phyloP scores from a whole-genome alignment of 1,140 invertebrate species.

The Teleogryllus occipitalis region DNA sequence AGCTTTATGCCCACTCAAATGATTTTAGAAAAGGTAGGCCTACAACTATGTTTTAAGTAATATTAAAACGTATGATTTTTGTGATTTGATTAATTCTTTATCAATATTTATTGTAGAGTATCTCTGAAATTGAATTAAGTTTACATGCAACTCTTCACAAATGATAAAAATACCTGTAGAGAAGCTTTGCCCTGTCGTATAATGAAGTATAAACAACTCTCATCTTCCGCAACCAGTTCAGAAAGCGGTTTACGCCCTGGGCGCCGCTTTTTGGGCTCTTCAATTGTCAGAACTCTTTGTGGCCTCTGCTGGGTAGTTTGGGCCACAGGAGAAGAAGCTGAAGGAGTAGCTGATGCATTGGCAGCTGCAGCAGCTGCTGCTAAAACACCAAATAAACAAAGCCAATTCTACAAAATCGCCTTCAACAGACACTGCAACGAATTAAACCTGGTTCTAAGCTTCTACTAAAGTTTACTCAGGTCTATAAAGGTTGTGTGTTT shows the following conservation, averaged over 20 bases:
- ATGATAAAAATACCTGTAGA: constrained; percentile 51
- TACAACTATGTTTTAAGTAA: too few relatives aligned
- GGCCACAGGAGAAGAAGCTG: not conserved
- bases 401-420: constrained; percentile 27
- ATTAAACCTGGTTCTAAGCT: too few relatives aligned
- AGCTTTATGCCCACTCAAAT: not conserved
- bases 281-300: constrained; percentile 18
- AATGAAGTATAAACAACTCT: constrained; percentile 72
- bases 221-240: constrained; percentile 54
- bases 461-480: too few relatives aligned
- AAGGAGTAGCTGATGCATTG: constrained; percentile 16
- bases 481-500: too few relatives aligned
- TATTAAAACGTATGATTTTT: too few relatives aligned
- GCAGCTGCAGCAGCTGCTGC: constrained; percentile 24
- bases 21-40: not conserved
- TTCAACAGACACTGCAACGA: too few relatives aligned
- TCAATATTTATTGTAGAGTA: too few relatives aligned
- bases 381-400: constrained; percentile 41
- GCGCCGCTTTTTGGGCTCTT: constrained; percentile 37
- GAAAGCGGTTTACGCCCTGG: constrained; percentile 31
- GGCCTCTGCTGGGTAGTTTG: not conserved
- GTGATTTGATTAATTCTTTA: too few relatives aligned
- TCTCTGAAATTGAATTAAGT: too few relatives aligned
- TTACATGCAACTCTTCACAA: too few relatives aligned
- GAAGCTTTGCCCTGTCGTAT: constrained; percentile 69